A percentile compares a stretch with the other conserved stretches of the same genome.
phyloP scores from a whole-genome alignment of 2,113 vertebrate species.

The Leptobrachium leishanense region DNA sequence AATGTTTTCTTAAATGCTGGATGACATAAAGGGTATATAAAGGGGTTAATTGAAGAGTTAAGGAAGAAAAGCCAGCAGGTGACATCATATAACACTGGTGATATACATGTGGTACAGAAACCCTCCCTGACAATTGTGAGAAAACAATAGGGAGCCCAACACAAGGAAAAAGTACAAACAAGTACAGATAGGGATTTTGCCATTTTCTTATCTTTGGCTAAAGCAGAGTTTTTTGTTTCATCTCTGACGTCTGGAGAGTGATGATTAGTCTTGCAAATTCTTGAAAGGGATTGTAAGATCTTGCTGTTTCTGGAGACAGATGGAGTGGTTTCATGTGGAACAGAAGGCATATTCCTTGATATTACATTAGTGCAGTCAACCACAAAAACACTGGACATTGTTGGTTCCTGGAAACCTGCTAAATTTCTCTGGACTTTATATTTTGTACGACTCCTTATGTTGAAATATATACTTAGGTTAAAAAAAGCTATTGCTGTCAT shows the following conservation, averaged over 20 bases:
- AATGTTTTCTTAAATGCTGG: slow-evolving; percentile 45
- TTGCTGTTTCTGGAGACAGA: background rate
- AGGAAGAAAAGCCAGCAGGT: slow-evolving; percentile 39
- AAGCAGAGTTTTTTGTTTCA: slow-evolving; percentile 23
- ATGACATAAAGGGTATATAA: slow-evolving; percentile 40
- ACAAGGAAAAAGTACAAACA: slow-evolving; percentile 41
- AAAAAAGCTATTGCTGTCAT: slow-evolving; percentile 44
- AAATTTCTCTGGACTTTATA: background rate
- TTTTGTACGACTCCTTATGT: slow-evolving; percentile 28
- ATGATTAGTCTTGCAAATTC: background rate
- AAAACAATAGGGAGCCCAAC: slow-evolving; percentile 37
- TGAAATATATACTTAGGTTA: slow-evolving; percentile 39
- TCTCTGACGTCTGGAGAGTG: background rate
- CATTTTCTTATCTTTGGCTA: slow-evolving; percentile 72
- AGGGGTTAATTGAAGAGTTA: slow-evolving; percentile 45
- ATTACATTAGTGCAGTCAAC: background rate
- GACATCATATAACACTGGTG: slow-evolving; percentile 18
- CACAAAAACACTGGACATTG: background rate
- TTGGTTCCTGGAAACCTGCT: background rate
- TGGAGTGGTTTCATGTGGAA: background rate
- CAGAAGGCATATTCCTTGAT: background rate
- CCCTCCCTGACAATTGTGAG: slow-evolving; percentile 30
- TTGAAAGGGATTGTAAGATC: background rate
- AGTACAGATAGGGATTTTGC: slow-evolving; percentile 68
- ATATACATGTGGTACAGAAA: slow-evolving; percentile 10